Percentiles rank a stretch among this genome's conserved stretches.
Conservation (phyloP, 2,113 vertebrate genomes). For the Peromyscus maniculatus region DNA sequence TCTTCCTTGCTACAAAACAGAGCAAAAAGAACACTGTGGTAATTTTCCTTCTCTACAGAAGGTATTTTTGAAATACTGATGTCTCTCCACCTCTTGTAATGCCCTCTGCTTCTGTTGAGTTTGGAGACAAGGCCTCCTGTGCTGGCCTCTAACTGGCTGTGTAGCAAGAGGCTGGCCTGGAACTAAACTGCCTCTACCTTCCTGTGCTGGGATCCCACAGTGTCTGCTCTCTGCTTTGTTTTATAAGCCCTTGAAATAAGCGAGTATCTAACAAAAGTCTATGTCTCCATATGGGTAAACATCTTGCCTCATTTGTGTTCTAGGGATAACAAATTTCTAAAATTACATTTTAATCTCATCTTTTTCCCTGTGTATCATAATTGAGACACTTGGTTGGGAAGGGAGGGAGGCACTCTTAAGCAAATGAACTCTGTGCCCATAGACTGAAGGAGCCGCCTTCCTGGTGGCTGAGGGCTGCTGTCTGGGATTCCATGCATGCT, state of each 20-base stretch:
- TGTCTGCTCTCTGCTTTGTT: not conserved
- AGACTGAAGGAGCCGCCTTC: not conserved
- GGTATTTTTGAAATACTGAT: constrained; percentile 36
- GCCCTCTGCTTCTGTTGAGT: not conserved
- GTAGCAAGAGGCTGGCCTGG: not conserved
- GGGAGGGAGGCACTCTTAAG: not conserved
- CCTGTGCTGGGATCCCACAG: not conserved
- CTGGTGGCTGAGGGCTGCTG: not conserved
- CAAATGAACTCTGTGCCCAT: not conserved
- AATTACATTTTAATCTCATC: not conserved
- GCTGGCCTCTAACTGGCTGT: not conserved
- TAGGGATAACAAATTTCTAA: constrained; percentile 40
- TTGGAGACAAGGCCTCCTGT: not conserved
- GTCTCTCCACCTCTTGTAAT: not conserved
- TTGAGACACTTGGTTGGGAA: constrained; percentile 28
- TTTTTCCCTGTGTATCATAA: constrained; percentile 48
- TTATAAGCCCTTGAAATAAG: not conserved
- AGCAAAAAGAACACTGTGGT: not conserved
- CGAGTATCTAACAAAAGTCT: not conserved
- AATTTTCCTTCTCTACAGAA: not conserved
- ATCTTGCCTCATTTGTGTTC: constrained; percentile 17
- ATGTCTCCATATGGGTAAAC: not conserved
- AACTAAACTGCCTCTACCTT: not conserved
- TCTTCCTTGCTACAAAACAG: constrained; percentile 52
- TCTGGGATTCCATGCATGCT: not conserved